phyloP scores from a whole-genome alignment of 2,797 vertebrate species.

The Rhynchotus rufescens region DNA sequence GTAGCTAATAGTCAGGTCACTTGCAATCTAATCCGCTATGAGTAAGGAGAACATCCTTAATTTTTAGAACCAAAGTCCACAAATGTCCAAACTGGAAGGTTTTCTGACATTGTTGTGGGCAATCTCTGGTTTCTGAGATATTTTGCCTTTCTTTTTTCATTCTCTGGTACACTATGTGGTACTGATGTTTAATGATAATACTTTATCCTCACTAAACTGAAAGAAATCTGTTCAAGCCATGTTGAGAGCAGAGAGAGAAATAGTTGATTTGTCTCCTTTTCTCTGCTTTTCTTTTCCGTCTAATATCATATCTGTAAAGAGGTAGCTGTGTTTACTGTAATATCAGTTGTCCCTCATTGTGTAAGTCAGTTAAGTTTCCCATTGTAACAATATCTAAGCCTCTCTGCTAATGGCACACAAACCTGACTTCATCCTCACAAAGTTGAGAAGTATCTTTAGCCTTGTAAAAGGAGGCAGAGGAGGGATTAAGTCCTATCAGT shows the following conservation, averaged over 20 bases:
- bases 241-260: not conserved
- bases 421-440: not conserved
- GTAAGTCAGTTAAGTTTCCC: not conserved
- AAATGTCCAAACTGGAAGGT: not conserved
- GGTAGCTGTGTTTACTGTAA: not conserved
- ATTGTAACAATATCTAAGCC: not conserved
- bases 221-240: not conserved
- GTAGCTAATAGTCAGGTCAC: not conserved
- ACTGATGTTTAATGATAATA: not conserved
- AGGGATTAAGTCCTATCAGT: not conserved
- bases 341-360: not conserved
- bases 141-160: not conserved
- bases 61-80: not conserved
- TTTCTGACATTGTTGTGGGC: not conserved
- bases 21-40: not conserved
- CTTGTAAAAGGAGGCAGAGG: not conserved
- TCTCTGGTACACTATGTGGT: not conserved
- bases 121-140: not conserved
- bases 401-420: not conserved
- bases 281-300: not conserved
- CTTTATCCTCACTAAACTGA: not conserved
- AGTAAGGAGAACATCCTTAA: not conserved
- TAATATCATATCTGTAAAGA: not conserved
- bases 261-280: not conserved
- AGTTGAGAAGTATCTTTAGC: not conserved